Conservation (phyloP, 2,888 invertebrate genomes). For the Catonia carolina region DNA sequence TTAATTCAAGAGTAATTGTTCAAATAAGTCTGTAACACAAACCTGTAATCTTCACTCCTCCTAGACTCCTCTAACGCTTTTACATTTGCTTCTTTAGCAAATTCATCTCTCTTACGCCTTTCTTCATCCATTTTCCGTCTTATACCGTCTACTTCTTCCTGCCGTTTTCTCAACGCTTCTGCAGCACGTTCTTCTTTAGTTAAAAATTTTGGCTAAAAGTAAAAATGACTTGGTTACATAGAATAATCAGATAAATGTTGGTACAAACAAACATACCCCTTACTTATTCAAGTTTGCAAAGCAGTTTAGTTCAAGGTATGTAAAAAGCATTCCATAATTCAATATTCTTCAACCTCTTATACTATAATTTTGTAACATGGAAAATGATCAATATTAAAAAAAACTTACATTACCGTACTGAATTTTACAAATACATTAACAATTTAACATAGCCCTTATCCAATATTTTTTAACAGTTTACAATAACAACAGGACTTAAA, state of each 20-base stretch:
- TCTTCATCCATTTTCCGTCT: slow-evolving; percentile 65
- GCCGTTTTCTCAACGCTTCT: slow-evolving; percentile 80
- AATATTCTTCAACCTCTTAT: too few species aligned
- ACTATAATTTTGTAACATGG: too few species aligned
- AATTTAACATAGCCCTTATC: too few species aligned
- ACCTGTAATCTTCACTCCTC: slow-evolving; percentile 40
- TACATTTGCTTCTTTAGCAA: slow-evolving; percentile 39
- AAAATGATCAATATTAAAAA: too few species aligned
- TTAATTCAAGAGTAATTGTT: too few species aligned
- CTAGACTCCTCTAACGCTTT: slow-evolving; percentile 24
- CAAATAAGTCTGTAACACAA: too few species aligned
- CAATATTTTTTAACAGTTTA: too few species aligned
- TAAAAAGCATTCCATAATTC: too few species aligned
- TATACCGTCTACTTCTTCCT: slow-evolving; percentile 80
- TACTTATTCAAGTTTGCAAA: neutral
- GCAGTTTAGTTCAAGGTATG: neutral
- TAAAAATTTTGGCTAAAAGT: slow-evolving; percentile 76
- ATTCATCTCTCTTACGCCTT: slow-evolving; percentile 53
- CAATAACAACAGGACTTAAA: too few species aligned
- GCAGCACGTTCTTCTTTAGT: slow-evolving; percentile 92
- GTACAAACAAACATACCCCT: too few species aligned
- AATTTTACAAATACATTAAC: too few species aligned
- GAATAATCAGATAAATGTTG: neutral
- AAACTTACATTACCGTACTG: too few species aligned
- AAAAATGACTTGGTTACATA: neutral